These are phyloP conservation scores for Zaprionus davidi DNA, from an alignment of 1,140 invertebrate species.

Conservation along the genomic window DNA sequence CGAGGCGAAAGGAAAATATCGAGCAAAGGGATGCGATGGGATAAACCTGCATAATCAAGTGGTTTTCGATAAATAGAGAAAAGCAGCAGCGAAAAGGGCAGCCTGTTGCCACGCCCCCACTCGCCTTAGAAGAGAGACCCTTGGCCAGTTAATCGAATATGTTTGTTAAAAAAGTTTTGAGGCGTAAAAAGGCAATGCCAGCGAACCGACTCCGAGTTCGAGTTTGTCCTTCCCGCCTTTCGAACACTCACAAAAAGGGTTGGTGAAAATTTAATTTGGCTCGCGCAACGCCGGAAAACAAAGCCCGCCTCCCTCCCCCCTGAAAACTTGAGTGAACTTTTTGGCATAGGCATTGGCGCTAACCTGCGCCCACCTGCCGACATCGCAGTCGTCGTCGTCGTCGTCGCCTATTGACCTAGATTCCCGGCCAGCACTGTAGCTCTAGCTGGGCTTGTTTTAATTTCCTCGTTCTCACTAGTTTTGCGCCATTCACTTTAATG, in stretches of 20 bases:
- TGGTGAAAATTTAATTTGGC: constrained; percentile 72
- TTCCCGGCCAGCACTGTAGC: constrained; percentile 31
- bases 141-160: constrained; percentile 76
- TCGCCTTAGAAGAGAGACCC: constrained; percentile 12
- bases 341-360: constrained; percentile 16
- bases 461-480: constrained; percentile 55
- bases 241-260: constrained; percentile 13
- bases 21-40: constrained; percentile 45
- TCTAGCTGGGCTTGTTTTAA: constrained; percentile 66
- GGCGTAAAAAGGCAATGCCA: constrained; percentile 73
- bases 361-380: constrained; percentile 28
- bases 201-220: constrained; percentile 2
- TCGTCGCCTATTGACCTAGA: constrained; percentile 61
- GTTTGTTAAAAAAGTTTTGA: constrained; percentile 80
- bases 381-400: background rate
- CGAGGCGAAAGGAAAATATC: constrained; percentile 39
- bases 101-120: constrained; percentile 26
- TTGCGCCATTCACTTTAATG: constrained; percentile 73
- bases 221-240: constrained; percentile 22
- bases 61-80: constrained; percentile 82
- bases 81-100: constrained; percentile 42
- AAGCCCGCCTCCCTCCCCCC: constrained; percentile 2
- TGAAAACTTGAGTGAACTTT: constrained; percentile 44
- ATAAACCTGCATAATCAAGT: constrained; percentile 83
- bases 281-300: constrained; percentile 41